Percentiles rank a stretch among this genome's conserved stretches.
phyloP scores from a whole-genome alignment of 2,113 vertebrate species.

The Dromas ardeola region DNA sequence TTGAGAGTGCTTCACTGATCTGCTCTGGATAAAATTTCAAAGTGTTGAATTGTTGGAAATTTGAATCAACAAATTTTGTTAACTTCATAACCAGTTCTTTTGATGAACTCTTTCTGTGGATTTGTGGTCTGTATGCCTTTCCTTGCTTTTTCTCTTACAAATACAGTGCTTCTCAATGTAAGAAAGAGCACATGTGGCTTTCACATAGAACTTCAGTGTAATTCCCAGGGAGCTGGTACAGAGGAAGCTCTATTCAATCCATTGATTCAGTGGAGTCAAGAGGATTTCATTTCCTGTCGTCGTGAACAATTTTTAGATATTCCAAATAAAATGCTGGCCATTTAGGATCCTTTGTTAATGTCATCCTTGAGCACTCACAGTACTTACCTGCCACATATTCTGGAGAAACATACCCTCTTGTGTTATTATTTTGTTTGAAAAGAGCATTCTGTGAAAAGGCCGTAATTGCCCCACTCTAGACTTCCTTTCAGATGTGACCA shows the following conservation, averaged over 20 bases:
- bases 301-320: neutral
- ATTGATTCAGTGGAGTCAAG: neutral
- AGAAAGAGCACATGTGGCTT: neutral
- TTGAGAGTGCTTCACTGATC: neutral
- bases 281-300: neutral
- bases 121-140: neutral
- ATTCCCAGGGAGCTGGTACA: neutral
- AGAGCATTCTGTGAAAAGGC: neutral
- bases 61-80: neutral
- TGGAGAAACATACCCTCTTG: neutral
- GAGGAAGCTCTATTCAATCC: neutral
- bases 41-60: neutral
- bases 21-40: neutral
- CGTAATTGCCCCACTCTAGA: neutral
- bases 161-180: neutral
- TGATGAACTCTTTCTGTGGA: neutral
- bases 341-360: neutral
- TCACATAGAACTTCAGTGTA: neutral
- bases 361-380: neutral
- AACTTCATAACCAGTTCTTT: neutral
- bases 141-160: neutral
- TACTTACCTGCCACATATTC: neutral
- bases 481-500: neutral
- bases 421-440: neutral
- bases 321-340: neutral